Evolutionary conservation across 1,140 invertebrate genomes (phyloP), one percentile per base, ranked within the genome.

Genomic region (Aphaenogaster rudis): DNA sequence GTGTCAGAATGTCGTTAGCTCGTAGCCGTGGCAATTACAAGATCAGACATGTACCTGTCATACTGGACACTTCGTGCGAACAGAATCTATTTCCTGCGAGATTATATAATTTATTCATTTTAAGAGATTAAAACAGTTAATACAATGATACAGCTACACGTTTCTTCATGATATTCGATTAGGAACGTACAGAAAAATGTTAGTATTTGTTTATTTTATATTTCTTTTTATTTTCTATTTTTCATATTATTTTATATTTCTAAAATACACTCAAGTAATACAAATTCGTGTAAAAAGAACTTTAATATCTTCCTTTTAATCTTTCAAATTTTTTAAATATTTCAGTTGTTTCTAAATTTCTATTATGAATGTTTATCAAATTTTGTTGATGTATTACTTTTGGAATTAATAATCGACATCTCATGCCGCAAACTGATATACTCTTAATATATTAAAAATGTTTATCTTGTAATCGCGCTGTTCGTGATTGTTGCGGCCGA

Each of bases 1-100:
- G 33, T 45, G 87, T 88, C 81, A 86, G 36, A 88, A 74, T 86
- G 77, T 86, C 87, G 78, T 81, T 88, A 80, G 87, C 54, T 76
- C 77, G n/a, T 28, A 77, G 57, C 11, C 45, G 52, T 21, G 66
- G 48, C 85, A 86, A 87, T 86, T 76, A 89, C 74, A 84, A 84
- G 36, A 84, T 84, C 69, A 48, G 67, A 33, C 28, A 15, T 59
- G 36, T 21, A 74, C 54, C 42, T 48, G 54, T 74, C 67, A 42
- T 36, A 15, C 0, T n/a, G 17, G 45, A 64, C 28, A n/a, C 11
- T 11, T 52, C 48, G 13, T 28, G 79, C 54, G 69, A 59, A 59
- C 21, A 17, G 11, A 82, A 63, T 42, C 36, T 67, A 28, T 66
- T 67, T 80, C 48, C n/a, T 50, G 11, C 8, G n/a, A n/a, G 57